Conservation (phyloP, 2,888 invertebrate genomes). For the Microchrysa polita region DNA sequence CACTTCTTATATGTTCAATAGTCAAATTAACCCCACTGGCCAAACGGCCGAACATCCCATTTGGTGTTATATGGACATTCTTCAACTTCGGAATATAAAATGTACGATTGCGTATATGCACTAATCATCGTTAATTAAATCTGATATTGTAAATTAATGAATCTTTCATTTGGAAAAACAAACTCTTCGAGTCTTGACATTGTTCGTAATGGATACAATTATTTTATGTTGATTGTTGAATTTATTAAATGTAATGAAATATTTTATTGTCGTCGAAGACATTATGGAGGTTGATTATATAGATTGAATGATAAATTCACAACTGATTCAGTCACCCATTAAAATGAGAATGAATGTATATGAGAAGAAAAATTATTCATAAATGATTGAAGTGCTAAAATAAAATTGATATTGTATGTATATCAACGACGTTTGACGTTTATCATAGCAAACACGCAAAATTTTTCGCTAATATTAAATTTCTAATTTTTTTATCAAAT, state of each 20-base stretch:
- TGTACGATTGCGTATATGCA: not conserved
- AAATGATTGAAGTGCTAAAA: too few species aligned
- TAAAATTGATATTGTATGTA: too few species aligned
- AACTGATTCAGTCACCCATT: too few species aligned
- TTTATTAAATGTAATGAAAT: not conserved
- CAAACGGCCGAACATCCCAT: not conserved
- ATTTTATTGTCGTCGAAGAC: not conserved
- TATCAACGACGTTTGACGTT: too few species aligned
- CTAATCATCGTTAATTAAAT: slow-evolving; percentile 40
- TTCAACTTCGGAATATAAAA: slow-evolving; percentile 24
- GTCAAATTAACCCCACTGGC: slow-evolving; percentile 33
- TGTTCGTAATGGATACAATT: slow-evolving; percentile 1
- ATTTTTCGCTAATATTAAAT: too few species aligned
- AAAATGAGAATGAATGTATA: too few species aligned
- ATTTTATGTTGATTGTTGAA: not conserved
- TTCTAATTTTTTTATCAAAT: too few species aligned
- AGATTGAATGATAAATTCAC: not conserved
- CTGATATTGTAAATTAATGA: slow-evolving; percentile 20
- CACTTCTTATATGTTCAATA: slow-evolving; percentile 37
- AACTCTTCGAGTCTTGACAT: slow-evolving; percentile 7
- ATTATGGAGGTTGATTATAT: not conserved
- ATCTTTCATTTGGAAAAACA: slow-evolving; percentile 13
- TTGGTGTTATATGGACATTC: not conserved
- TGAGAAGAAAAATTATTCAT: too few species aligned
- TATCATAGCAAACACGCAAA: too few species aligned